Evolutionary conservation across 1,140 invertebrate genomes (phyloP), one percentile per base, ranked within the genome.

Genomic region (Charaxes varanes): DNA sequence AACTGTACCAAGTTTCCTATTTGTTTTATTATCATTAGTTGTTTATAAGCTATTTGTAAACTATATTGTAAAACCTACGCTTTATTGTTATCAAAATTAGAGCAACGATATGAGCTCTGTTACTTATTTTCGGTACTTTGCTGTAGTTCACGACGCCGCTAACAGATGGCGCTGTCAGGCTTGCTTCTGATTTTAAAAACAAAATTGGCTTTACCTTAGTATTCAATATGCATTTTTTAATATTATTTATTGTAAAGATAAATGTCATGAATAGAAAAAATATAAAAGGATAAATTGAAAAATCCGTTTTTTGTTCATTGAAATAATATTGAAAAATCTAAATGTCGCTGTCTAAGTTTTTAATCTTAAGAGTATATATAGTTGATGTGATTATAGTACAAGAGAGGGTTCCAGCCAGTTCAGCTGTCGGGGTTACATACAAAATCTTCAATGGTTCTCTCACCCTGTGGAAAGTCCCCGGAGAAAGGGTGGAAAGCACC

Each of bases 401-500:
- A 11, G 16, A 35, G 1, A 24, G 41, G 62, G 64, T 71, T 78
- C 69, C 49, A 38, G 54, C 58, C 73, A 81, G 69, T 76, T 68
- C 69, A 70, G 53, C 63, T 58, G 24, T 76, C 76, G 70, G 72
- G 76, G 67, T 76, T 45, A 80, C 76, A 47, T 16, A 36, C 76
- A 65, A 76, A 41, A n/a, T n/a, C 35, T 58, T 60, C 17, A 12
- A 43, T 81, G 62, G 43, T 52, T 81, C 57, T 13, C 12, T 37
- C 53, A 72, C 70, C 77, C 70, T 71, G 77, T 71, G 77, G 74
- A 82, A 79, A 79, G 78, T 82, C 77, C 77, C 77, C 74, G 77
- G 77, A 82, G 77, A 62, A 11, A 68, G 47, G 77, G 52, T 72
- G 72, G 77, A 79, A 70, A 82, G 74, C 72, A 72, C 46, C 72